A percentile compares a stretch with the other conserved stretches of the same genome.
phyloP scores from a whole-genome alignment of 53 echinoderm and acorn worm genomes.

The Pentamera pediparva region DNA sequence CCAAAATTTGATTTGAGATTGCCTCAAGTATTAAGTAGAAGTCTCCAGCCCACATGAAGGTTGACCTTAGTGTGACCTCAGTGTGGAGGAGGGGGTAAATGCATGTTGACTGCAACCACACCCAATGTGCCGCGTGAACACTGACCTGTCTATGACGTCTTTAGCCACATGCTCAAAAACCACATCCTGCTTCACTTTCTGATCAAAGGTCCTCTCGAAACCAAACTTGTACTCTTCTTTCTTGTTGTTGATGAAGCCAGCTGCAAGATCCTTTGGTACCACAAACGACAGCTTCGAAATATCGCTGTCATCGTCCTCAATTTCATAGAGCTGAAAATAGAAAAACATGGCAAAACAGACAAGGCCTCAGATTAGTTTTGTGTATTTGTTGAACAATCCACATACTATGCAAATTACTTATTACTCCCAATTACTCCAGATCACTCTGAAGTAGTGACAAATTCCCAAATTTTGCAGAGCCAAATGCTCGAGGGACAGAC shows the following conservation, averaged over 20 bases:
- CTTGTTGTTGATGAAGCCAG: slow-evolving; percentile 99
- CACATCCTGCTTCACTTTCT: slow-evolving; percentile 92
- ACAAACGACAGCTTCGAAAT: slow-evolving; percentile 60
- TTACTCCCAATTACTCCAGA: too few relatives aligned
- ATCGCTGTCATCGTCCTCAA: slow-evolving; percentile 69
- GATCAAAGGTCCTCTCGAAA: slow-evolving; percentile 82
- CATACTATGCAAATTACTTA: too few relatives aligned
- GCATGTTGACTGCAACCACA: too few relatives aligned
- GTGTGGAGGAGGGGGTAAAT: too few relatives aligned
- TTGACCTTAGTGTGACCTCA: background rate
- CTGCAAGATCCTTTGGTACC: slow-evolving; percentile 80
- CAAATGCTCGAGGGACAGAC: too few relatives aligned
- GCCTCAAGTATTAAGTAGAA: background rate
- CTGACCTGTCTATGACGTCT: slow-evolving; percentile 93
- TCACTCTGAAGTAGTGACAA: too few relatives aligned
- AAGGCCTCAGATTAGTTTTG: too few relatives aligned
- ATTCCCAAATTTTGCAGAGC: too few relatives aligned
- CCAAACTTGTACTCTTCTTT: slow-evolving; percentile 86
- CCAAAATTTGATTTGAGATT: background rate
- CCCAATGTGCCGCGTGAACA: background rate
- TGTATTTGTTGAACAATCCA: too few relatives aligned
- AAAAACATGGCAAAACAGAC: background rate
- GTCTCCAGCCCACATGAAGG: background rate
- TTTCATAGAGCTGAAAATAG: slow-evolving; percentile 66
- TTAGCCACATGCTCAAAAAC: slow-evolving; percentile 89